Conservation (phyloP, 53 echinoderm and acorn worm genomes). For the Echinometra lucunter region DNA sequence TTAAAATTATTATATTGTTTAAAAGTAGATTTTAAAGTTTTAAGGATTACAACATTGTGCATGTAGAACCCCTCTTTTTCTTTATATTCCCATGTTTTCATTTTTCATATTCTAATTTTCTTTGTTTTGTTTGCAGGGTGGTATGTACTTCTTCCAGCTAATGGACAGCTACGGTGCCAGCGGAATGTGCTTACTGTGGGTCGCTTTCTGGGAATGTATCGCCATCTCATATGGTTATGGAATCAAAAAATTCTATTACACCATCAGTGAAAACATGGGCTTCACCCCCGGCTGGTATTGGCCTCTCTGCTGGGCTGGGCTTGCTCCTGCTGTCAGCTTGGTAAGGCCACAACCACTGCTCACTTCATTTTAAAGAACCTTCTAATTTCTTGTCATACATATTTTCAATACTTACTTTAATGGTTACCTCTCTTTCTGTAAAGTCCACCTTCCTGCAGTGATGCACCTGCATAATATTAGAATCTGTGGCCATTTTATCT, state of each 20-base stretch:
- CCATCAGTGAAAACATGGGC: conserved; percentile 79
- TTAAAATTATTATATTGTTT: no score
- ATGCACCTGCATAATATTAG: no score
- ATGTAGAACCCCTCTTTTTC: no score
- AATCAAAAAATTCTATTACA: conserved; percentile 77
- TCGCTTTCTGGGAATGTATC: conserved; percentile 93
- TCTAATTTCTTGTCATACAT: neutral
- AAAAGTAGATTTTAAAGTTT: no score
- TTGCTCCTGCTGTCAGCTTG: conserved; percentile 82
- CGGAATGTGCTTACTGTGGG: conserved; percentile 93
- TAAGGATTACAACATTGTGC: no score
- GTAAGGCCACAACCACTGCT: conserved; percentile 70
- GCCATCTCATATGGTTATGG: conserved; percentile 89
- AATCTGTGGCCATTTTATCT: no score
- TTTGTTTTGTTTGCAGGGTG: conserved; percentile 79
- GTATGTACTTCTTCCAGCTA: conserved; percentile 94
- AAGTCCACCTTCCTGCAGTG: no score
- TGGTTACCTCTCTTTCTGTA: neutral
- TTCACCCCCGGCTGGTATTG: conserved; percentile 90
- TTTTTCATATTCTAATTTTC: neutral
- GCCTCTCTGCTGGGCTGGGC: conserved; percentile 85
- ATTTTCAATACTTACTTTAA: neutral
- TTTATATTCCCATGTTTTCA: neutral
- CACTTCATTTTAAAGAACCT: neutral
- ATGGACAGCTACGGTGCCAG: conserved; percentile 94